Conservation (phyloP, 2,888 invertebrate genomes). For the Drosophila tripunctata region DNA sequence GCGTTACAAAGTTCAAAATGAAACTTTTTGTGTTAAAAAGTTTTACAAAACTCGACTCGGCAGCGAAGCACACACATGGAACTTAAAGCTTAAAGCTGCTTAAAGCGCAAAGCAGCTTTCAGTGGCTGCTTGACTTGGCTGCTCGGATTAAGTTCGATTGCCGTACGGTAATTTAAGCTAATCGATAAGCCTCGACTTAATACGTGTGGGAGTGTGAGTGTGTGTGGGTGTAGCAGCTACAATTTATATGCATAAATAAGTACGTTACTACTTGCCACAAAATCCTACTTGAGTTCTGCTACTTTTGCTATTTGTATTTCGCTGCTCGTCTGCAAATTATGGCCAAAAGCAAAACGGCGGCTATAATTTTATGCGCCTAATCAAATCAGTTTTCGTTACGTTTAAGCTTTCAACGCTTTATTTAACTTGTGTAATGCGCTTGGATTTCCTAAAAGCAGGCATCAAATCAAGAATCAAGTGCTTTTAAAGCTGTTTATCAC, state of each 20-base stretch:
- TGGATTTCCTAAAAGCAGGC: not conserved
- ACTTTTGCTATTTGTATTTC: not conserved
- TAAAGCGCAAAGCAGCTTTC: slow-evolving; percentile 13
- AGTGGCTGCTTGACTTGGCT: slow-evolving; percentile 26
- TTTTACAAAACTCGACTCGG: slow-evolving; percentile 19
- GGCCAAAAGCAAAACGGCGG: slow-evolving; percentile 35
- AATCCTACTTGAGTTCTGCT: not conserved
- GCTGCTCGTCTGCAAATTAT: slow-evolving; percentile 48
- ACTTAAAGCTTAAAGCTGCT: slow-evolving; percentile 26
- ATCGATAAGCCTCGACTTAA: slow-evolving; percentile 42
- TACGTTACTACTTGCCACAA: slow-evolving; percentile 4
- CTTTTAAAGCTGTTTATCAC: too few relatives aligned
- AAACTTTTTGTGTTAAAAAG: slow-evolving; percentile 43
- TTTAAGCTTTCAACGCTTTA: not conserved
- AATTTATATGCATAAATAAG: slow-evolving; percentile 1
- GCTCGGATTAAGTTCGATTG: slow-evolving; percentile 26
- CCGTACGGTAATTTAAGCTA: slow-evolving; percentile 32
- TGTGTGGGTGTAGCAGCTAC: not conserved
- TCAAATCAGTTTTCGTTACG: slow-evolving; percentile 49
- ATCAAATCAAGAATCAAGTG: too few relatives aligned
- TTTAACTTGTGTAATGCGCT: not conserved
- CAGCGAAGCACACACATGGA: slow-evolving; percentile 22
- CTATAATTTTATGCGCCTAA: slow-evolving; percentile 49
- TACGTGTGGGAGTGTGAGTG: slow-evolving; percentile 14
- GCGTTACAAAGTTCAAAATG: slow-evolving; percentile 76